These are phyloP conservation scores for Dendronephthya gigantea DNA, from an alignment of 64 coral and sea anemone genomes.

Conservation along the genomic window DNA sequence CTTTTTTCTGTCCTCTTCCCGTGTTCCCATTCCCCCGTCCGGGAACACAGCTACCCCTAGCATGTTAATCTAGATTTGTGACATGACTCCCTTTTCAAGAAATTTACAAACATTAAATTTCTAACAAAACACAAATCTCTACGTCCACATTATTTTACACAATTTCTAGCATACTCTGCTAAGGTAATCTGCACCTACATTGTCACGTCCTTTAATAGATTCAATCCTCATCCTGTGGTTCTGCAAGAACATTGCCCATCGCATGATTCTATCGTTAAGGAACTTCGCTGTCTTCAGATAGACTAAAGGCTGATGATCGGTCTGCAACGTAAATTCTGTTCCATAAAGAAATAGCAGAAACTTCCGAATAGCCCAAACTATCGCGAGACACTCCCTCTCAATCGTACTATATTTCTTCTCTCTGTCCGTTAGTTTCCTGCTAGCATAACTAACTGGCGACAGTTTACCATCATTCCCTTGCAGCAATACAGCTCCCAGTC, in stretches of 20 bases:
- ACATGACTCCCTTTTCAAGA: not conserved
- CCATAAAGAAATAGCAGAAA: slow-evolving; percentile 16
- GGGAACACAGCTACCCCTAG: too few species aligned
- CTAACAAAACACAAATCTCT: not conserved
- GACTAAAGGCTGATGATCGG: slow-evolving; percentile 27
- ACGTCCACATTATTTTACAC: not conserved
- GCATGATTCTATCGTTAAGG: not conserved
- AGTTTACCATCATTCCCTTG: slow-evolving; percentile 8
- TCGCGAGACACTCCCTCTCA: slow-evolving; percentile 25
- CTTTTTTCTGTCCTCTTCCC: too few species aligned
- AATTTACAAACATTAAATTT: not conserved
- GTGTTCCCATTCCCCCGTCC: too few species aligned
- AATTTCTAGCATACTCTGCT: not conserved
- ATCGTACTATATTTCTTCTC: slow-evolving; percentile 17
- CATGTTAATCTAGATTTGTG: too few species aligned
- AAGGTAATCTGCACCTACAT: not conserved
- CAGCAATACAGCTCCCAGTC: slow-evolving; percentile 22
- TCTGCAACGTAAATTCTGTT: not conserved
- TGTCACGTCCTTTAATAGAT: not conserved
- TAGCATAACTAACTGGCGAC: slow-evolving; percentile 7
- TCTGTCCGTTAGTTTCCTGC: not conserved
- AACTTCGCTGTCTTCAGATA: not conserved
- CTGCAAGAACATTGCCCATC: slow-evolving; percentile 11
- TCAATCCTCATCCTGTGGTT: not conserved
- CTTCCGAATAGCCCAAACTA: slow-evolving; percentile 23